Evolutionary conservation across 2,888 invertebrate genomes (phyloP).

Genomic region (Sarcophaga caerulescens): DNA sequence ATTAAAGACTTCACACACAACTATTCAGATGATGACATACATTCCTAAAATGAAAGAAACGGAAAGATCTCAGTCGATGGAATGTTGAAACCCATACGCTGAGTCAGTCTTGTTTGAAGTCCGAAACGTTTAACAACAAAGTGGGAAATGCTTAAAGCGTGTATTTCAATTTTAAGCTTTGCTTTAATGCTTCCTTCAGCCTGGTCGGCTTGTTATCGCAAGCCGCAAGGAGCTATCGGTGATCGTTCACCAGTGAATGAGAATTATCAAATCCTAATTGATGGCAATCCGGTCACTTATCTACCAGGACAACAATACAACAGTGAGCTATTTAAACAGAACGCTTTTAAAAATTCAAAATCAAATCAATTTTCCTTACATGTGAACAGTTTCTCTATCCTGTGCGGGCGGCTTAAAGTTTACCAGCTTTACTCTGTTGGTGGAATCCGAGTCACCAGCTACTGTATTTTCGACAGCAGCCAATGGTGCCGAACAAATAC

Average conservation of each 20-base stretch:
- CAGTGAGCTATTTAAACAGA: slow-evolving; percentile 83
- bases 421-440: slow-evolving; percentile 90
- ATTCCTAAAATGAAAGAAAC: slow-evolving; percentile 5
- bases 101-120: slow-evolving; percentile 40
- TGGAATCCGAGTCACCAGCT: slow-evolving; percentile 84
- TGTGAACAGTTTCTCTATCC: slow-evolving; percentile 84
- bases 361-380: no score
- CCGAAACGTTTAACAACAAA: slow-evolving; percentile 35
- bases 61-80: slow-evolving; percentile 20
- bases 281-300: slow-evolving; percentile 86
- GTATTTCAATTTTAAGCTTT: neutral
- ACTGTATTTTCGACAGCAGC: slow-evolving; percentile 69
- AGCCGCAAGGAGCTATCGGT: slow-evolving; percentile 81
- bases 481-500: slow-evolving; percentile 79
- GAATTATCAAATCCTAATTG: slow-evolving; percentile 86
- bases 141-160: neutral
- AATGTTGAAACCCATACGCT: neutral
- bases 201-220: slow-evolving; percentile 80
- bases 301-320: slow-evolving; percentile 88
- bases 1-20: neutral
- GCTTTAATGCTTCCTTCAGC: neutral
- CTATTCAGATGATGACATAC: neutral
- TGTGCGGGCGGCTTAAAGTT: slow-evolving; percentile 87
- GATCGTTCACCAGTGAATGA: slow-evolving; percentile 84
- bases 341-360: no score